Conservation (phyloP, 2,888 invertebrate species). For the Zonitis immaculata region DNA sequence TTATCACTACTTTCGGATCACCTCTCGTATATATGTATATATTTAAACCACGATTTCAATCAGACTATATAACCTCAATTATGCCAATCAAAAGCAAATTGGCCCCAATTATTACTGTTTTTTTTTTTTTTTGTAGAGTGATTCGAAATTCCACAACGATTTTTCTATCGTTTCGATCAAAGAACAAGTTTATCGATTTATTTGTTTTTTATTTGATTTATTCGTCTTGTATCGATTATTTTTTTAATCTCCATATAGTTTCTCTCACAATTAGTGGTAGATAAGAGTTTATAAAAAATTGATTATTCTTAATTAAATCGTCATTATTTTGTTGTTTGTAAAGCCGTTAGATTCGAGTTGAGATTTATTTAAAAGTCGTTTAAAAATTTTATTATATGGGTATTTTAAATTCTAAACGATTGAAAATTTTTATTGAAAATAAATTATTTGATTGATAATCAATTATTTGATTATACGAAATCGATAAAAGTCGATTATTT, state of each 20-base stretch:
- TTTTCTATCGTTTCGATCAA: slow-evolving; percentile 10
- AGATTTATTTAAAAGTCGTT: slow-evolving; percentile 13
- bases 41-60: slow-evolving; percentile 39
- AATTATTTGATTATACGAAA: no score
- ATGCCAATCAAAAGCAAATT: slow-evolving; percentile 39
- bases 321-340: neutral
- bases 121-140: slow-evolving; percentile 15
- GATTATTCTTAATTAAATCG: no score
- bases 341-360: neutral
- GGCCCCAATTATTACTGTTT: slow-evolving; percentile 25
- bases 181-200: no score
- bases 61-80: slow-evolving; percentile 36
- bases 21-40: no score
- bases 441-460: slow-evolving; percentile 9
- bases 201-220: no score
- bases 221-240: no score
- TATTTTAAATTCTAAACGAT: slow-evolving; percentile 13
- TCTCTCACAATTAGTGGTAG: no score
- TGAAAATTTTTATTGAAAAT: slow-evolving; percentile 3
- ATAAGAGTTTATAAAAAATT: no score
- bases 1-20: no score
- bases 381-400: slow-evolving; percentile 13
- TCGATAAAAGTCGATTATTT: no score
- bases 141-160: slow-evolving; percentile 24
- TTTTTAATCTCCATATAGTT: no score